Percentiles rank a stretch among this genome's conserved stretches.
These are phyloP conservation scores for Xestia xanthographa DNA, from an alignment of 2,888 invertebrate genomes.

Conservation along the genomic window DNA sequence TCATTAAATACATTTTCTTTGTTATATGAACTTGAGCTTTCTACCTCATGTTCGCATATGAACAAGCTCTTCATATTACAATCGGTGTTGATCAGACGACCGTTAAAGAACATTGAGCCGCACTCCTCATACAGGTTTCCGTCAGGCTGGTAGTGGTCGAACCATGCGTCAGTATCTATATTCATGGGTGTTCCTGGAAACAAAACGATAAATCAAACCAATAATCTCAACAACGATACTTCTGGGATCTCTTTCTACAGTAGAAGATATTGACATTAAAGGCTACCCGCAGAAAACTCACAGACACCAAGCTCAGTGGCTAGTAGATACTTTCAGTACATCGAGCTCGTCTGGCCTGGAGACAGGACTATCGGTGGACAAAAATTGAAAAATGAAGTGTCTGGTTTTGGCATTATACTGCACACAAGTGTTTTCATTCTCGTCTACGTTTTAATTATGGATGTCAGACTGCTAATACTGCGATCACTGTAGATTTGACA, in stretches of 20 bases:
- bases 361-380: too few relatives aligned
- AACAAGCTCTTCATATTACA: slow-evolving; percentile 77
- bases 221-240: not conserved
- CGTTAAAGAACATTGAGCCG: slow-evolving; percentile 80
- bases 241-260: not conserved
- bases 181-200: slow-evolving; percentile 11
- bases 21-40: not conserved
- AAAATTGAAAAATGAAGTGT: not conserved
- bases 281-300: not conserved
- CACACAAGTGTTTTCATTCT: not conserved
- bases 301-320: not conserved
- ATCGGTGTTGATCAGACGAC: slow-evolving; percentile 76
- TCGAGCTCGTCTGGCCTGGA: not conserved
- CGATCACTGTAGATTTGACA: not conserved
- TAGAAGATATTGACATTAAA: too few relatives aligned
- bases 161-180: slow-evolving; percentile 73
- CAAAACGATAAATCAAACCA: not conserved
- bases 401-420: not conserved
- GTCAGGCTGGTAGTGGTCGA: slow-evolving; percentile 79
- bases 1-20: not conserved
- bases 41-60: slow-evolving; percentile 80
- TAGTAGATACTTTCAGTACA: not conserved
- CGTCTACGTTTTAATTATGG: too few relatives aligned
- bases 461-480: too few relatives aligned
- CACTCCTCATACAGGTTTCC: slow-evolving; percentile 38